Conservation (phyloP, 1,140 invertebrate species). For the Drosophila hydei region DNA sequence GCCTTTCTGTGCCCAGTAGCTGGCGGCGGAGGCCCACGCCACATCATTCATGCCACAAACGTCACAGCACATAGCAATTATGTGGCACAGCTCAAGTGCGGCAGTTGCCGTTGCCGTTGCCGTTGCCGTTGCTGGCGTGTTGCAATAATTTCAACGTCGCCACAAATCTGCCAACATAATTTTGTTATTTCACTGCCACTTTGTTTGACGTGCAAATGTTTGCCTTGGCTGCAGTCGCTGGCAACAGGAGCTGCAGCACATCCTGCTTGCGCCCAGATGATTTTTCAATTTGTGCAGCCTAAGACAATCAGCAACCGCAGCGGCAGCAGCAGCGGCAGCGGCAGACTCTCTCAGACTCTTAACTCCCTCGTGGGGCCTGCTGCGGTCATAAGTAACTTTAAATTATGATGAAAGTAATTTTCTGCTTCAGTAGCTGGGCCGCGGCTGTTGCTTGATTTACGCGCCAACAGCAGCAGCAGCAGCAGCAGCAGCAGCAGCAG, state of each 20-base stretch:
- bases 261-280: constrained; percentile 65
- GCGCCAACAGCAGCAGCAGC: constrained; percentile 26
- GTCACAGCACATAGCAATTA: constrained; percentile 74
- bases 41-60: constrained; percentile 79
- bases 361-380: constrained; percentile 25
- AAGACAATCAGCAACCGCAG: constrained; percentile 59
- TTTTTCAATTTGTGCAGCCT: constrained; percentile 73
- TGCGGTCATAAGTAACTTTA: constrained; percentile 80
- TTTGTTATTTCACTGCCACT: constrained; percentile 82
- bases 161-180: constrained; percentile 82
- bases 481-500: not conserved
- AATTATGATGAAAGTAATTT: constrained; percentile 83
- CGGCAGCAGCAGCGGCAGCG: constrained; percentile 22
- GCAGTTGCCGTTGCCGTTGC: constrained; percentile 19
- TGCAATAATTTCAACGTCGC: constrained; percentile 74
- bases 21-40: constrained; percentile 72
- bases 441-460: constrained; percentile 57
- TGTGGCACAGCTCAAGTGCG: constrained; percentile 49
- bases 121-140: constrained; percentile 14
- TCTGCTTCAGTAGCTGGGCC: constrained; percentile 80
- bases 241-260: constrained; percentile 31
- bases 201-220: constrained; percentile 82
- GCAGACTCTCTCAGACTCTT: constrained; percentile 17
- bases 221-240: constrained; percentile 54
- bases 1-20: constrained; percentile 23